phyloP scores from a whole-genome alignment of 2,113 vertebrate genomes.

The Heterotilapia buettikoferi region DNA sequence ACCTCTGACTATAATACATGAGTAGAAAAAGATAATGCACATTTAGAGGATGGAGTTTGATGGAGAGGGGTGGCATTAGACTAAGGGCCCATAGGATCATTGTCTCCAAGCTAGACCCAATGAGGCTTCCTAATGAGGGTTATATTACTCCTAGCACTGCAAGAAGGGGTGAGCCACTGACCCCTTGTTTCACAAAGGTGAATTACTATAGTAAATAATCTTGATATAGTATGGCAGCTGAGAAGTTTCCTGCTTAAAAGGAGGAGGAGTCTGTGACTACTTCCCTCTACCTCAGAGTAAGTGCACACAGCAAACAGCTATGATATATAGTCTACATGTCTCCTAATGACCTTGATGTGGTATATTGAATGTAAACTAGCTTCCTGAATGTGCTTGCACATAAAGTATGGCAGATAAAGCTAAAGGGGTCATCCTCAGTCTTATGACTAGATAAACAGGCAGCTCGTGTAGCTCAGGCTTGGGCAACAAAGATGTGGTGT shows the following conservation, averaged over 20 bases:
- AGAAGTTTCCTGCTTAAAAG: not conserved
- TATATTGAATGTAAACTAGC: conserved; percentile 62
- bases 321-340: conserved; percentile 65
- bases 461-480: not conserved
- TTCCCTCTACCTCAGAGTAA: conserved; percentile 24
- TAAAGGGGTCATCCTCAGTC: conserved; percentile 18
- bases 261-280: conserved; percentile 11
- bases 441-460: conserved; percentile 26
- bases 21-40: not conserved
- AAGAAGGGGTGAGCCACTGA: not conserved
- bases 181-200: conserved; percentile 7
- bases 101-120: conserved; percentile 39
- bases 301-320: conserved; percentile 15
- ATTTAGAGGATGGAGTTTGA: not conserved
- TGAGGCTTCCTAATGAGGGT: conserved; percentile 58
- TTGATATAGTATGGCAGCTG: not conserved
- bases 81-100: conserved; percentile 8
- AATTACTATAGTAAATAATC: not conserved
- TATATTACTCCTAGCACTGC: conserved; percentile 56
- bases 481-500: not conserved
- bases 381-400: conserved; percentile 41
- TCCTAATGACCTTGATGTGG: conserved; percentile 51
- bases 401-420: conserved; percentile 1
- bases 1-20: not conserved
- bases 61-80: not conserved